A percentile compares a stretch with the other conserved stretches of the same genome.
Conservation (phyloP, 2,113 vertebrate species). For the Esox niger region DNA sequence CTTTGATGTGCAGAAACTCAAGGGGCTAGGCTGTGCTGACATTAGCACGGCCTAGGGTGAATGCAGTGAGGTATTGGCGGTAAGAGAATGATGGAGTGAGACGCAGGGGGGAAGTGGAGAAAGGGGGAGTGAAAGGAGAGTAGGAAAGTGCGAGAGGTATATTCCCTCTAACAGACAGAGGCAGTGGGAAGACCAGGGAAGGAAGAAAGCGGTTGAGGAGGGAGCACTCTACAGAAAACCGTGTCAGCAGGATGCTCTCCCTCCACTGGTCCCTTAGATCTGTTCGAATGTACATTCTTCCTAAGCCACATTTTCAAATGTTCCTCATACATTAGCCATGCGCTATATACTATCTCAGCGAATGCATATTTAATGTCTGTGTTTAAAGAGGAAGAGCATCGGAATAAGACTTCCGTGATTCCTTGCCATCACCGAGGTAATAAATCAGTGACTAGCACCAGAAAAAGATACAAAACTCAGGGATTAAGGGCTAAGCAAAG, state of each 20-base stretch:
- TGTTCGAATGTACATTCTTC: slow-evolving; percentile 42
- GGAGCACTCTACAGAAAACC: slow-evolving; percentile 3
- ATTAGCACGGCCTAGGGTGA: slow-evolving; percentile 30
- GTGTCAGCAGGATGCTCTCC: not conserved
- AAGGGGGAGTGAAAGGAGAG: slow-evolving; percentile 10
- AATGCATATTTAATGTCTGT: slow-evolving; percentile 46
- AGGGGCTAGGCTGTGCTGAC: slow-evolving; percentile 26
- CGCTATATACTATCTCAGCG: slow-evolving; percentile 20
- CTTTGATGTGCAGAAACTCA: slow-evolving; percentile 60
- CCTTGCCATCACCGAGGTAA: slow-evolving; percentile 31
- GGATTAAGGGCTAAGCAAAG: slow-evolving; percentile 51
- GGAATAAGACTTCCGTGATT: slow-evolving; percentile 19
- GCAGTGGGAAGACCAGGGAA: not conserved
- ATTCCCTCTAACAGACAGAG: not conserved
- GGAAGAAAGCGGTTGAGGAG: not conserved
- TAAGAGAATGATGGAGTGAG: not conserved
- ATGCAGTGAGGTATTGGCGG: too few relatives aligned
- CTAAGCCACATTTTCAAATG: slow-evolving; percentile 27
- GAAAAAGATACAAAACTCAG: slow-evolving; percentile 40
- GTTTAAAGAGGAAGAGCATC: slow-evolving; percentile 9
- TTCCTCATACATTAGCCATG: slow-evolving; percentile 42
- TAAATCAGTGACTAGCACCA: slow-evolving; percentile 48
- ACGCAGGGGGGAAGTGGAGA: slow-evolving; percentile 4
- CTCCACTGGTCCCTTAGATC: not conserved
- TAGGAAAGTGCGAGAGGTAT: not conserved